Evolutionary conservation across 1,140 invertebrate genomes (phyloP).

Genomic region (Drosophila truncata): DNA sequence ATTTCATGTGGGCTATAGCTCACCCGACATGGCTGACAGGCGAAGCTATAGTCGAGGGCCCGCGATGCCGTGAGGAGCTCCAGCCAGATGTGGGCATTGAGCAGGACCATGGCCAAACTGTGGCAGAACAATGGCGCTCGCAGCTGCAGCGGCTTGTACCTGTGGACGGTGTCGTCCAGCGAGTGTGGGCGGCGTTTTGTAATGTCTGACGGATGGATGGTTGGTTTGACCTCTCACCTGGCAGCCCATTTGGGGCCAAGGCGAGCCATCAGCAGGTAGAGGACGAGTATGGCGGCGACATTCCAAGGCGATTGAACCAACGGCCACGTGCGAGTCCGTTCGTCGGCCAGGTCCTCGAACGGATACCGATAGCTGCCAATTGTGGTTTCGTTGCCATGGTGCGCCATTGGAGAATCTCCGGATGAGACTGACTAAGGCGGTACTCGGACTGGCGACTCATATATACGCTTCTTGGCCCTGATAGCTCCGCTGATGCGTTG

Average conservation of each 20-base stretch:
- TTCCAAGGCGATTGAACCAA: slow-evolving; percentile 94
- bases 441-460: slow-evolving; percentile 17
- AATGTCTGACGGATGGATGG: neutral
- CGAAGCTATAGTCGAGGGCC: slow-evolving; percentile 93
- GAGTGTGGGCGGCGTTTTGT: slow-evolving; percentile 16
- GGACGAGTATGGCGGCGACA: slow-evolving; percentile 90
- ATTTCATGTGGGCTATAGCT: slow-evolving; percentile 93
- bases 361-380: slow-evolving; percentile 46
- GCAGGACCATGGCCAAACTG: slow-evolving; percentile 93
- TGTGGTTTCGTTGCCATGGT: slow-evolving; percentile 28
- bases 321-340: slow-evolving; percentile 93
- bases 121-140: slow-evolving; percentile 93
- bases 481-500: slow-evolving; percentile 50
- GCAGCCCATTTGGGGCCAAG: slow-evolving; percentile 94
- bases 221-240: slow-evolving; percentile 85
- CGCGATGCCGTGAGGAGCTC: slow-evolving; percentile 91
- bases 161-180: slow-evolving; percentile 47
- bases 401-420: slow-evolving; percentile 27
- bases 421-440: slow-evolving; percentile 34
- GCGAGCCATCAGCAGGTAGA: slow-evolving; percentile 93
- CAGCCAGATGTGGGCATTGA: slow-evolving; percentile 94
- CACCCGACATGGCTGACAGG: slow-evolving; percentile 95
- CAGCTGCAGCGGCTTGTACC: slow-evolving; percentile 91
- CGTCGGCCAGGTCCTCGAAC: slow-evolving; percentile 57
- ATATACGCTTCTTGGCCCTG: slow-evolving; percentile 41